Evolutionary conservation across 2,888 invertebrate genomes (phyloP), one percentile per base, ranked within the genome.

Genomic region (Pediacus dermestoides): DNA sequence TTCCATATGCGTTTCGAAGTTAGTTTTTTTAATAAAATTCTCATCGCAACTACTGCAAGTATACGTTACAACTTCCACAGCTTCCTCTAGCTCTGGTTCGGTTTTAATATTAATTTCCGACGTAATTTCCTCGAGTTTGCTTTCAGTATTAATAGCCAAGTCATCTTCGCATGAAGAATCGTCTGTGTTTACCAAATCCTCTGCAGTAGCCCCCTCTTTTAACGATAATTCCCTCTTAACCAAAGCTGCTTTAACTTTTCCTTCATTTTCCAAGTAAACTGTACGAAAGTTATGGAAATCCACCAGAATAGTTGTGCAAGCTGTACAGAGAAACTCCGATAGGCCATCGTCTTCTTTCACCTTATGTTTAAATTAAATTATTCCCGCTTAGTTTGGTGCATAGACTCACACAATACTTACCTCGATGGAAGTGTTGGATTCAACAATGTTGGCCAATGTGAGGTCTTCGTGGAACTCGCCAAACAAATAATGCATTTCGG

Each of bases 211-310:
- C n/a, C n/a, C n/a, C n/a, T n/a, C n/a, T n/a, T n/a, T n/a, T n/a
- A n/a, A n/a, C n/a, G n/a, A n/a, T n/a, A n/a, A n/a, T n/a, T n/a
- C n/a, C n/a, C n/a, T n/a, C n/a, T n/a, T n/a, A n/a, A n/a, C n/a
- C n/a, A n/a, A n/a, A n/a, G n/a, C n/a, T n/a, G n/a, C n/a, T n/a
- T n/a, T n/a, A n/a, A n/a, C n/a, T n/a, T n/a, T n/a, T n/a, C n/a
- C n/a, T n/a, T n/a, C n/a, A n/a, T n/a, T n/a, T n/a, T n/a, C n/a
- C n/a, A n/a, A n/a, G 34, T 44, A 48, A 39, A 52, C 36, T 10
- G 39, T 37, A 37, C 48, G 46, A 23, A 53, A 52, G 37, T 43
- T 46, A 27, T 40, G 40, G 30, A 50, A 51, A 23, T 52, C 43
- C 8, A 47, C 40, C 16, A 52, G 28, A 27, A 48, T 39, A 11